Conservation (phyloP, 2,113 vertebrate genomes). For the Otocyon megalotis region DNA sequence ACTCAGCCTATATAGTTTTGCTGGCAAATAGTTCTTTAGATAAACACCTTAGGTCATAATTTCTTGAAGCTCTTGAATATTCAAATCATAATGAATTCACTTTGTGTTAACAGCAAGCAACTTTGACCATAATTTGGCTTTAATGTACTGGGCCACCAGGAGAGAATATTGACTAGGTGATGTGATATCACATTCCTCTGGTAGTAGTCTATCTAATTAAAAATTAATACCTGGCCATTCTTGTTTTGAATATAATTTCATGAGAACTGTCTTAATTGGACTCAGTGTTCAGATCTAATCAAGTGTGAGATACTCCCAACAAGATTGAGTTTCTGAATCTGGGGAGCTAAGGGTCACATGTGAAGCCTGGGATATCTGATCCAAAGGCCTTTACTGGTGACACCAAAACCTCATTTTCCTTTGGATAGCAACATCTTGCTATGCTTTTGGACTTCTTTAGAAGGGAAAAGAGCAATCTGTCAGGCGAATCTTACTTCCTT, state of each 20-base stretch:
- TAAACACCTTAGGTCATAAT: not conserved
- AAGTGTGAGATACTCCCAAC: not conserved
- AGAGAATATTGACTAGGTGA: not conserved
- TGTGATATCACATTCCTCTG: not conserved
- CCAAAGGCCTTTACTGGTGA: not conserved
- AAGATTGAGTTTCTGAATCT: slow-evolving; percentile 29
- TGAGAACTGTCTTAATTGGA: not conserved
- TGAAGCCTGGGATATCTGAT: not conserved
- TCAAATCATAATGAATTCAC: slow-evolving; percentile 12
- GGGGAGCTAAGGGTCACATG: not conserved
- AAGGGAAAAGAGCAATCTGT: not conserved
- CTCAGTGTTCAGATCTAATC: slow-evolving; percentile 31
- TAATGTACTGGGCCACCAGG: not conserved
- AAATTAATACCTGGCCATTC: slow-evolving; percentile 16
- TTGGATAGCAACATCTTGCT: not conserved
- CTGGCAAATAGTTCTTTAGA: not conserved
- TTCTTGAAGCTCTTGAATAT: not conserved
- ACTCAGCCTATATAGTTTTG: not conserved
- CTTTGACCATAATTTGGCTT: slow-evolving; percentile 23
- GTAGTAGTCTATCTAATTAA: not conserved
- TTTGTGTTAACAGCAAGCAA: not conserved
- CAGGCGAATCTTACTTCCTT: not conserved
- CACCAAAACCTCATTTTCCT: slow-evolving; percentile 52
- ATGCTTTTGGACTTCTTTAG: not conserved
- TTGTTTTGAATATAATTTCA: slow-evolving; percentile 48